Percentiles rank a stretch among this genome's conserved stretches.
These are phyloP conservation scores for Pelodytes ibericus DNA, from an alignment of 2,797 vertebrate species.

Conservation along the genomic window DNA sequence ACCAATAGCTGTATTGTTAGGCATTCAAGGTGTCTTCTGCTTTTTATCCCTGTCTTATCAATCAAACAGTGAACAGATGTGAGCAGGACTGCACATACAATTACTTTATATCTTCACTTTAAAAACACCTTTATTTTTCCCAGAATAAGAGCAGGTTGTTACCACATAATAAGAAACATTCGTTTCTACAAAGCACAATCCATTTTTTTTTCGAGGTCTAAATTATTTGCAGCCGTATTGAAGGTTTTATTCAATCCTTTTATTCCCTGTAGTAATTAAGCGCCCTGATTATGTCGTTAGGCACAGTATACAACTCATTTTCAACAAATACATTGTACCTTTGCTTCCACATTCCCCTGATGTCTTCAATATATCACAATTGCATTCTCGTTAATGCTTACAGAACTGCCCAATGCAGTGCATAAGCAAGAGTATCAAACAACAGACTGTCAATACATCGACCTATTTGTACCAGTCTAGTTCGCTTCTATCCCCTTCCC, in stretches of 20 bases:
- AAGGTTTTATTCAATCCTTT: constrained; percentile 13
- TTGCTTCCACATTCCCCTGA: constrained; percentile 16
- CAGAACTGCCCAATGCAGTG: background rate
- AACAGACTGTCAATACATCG: constrained; percentile 33
- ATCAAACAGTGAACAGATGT: too few relatives aligned
- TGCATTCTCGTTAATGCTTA: constrained; percentile 7
- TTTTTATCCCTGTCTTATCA: too few relatives aligned
- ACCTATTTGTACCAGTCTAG: constrained; percentile 15
- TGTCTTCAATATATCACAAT: constrained; percentile 21
- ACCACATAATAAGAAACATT: background rate
- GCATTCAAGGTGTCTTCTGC: too few relatives aligned
- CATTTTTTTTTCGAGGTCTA: background rate
- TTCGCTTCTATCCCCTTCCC: constrained; percentile 11
- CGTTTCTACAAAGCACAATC: background rate
- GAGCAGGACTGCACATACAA: too few relatives aligned
- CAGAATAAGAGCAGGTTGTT: too few relatives aligned
- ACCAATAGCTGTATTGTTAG: too few relatives aligned
- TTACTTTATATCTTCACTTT: too few relatives aligned
- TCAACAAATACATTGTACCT: constrained; percentile 24
- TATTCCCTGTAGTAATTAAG: constrained; percentile 27
- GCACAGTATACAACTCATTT: constrained; percentile 18
- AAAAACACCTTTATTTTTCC: too few relatives aligned
- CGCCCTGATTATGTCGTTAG: constrained; percentile 12
- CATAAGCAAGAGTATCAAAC: constrained; percentile 18
- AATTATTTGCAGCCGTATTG: constrained; percentile 11